These are phyloP conservation scores for Cyprinus carpio DNA, from an alignment of 2,113 vertebrate genomes.

Conservation along the genomic window DNA sequence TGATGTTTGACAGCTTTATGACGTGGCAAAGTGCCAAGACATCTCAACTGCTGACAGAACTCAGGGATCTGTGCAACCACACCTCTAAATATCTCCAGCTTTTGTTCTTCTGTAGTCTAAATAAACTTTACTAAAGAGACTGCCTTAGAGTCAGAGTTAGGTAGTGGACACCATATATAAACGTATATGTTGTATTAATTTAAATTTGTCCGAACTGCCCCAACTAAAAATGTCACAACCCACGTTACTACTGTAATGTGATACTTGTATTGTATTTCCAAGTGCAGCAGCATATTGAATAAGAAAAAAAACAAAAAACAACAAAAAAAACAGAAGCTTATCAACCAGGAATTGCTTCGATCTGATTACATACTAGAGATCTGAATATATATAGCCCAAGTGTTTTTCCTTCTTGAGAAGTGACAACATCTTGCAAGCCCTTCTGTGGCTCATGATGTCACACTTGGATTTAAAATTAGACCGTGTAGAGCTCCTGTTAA, in stretches of 20 bases:
- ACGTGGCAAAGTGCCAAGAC: not conserved
- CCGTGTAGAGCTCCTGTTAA: slow-evolving; percentile 64
- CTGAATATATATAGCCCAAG: not conserved
- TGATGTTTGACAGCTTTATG: slow-evolving; percentile 19
- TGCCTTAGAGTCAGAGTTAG: not conserved
- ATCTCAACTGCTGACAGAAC: not conserved
- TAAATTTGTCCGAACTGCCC: not conserved
- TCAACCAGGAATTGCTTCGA: not conserved
- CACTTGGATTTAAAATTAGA: slow-evolving; percentile 65
- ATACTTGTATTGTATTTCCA: not conserved
- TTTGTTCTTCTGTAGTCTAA: slow-evolving; percentile 15
- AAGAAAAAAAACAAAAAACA: not conserved
- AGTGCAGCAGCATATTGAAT: not conserved
- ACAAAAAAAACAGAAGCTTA: not conserved
- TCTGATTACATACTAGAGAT: too few relatives aligned
- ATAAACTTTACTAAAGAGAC: not conserved
- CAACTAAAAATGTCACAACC: not conserved
- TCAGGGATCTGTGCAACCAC: slow-evolving; percentile 10
- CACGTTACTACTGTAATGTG: not conserved
- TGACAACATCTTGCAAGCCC: slow-evolving; percentile 23
- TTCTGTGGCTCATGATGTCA: slow-evolving; percentile 59
- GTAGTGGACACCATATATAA: not conserved
- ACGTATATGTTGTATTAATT: not conserved
- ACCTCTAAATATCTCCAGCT: slow-evolving; percentile 1
- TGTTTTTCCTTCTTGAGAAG: not conserved